phyloP scores from a whole-genome alignment of 2,113 vertebrate genomes.

The Rhinolophus ferrumequinum region DNA sequence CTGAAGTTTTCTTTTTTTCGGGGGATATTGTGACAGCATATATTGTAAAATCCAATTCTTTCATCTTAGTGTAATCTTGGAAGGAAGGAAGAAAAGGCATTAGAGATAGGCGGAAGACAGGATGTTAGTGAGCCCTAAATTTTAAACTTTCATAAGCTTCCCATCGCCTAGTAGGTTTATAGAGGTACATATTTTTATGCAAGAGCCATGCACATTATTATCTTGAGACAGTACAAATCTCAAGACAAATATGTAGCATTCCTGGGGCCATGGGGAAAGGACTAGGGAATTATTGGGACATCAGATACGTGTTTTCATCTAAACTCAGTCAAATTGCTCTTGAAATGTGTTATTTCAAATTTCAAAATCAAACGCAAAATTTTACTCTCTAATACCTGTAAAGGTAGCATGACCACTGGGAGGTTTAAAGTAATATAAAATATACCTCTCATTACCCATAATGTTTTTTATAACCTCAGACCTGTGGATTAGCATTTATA shows the following conservation, averaged over 20 bases:
- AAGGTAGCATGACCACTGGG: neutral
- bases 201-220: neutral
- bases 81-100: neutral
- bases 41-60: slow-evolving; percentile 13
- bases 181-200: neutral
- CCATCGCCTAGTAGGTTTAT: neutral
- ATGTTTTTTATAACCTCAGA: neutral
- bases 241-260: slow-evolving; percentile 10
- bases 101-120: neutral
- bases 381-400: neutral
- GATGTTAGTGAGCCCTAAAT: neutral
- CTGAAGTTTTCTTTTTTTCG: slow-evolving; percentile 29
- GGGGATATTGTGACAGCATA: neutral
- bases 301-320: slow-evolving; percentile 29
- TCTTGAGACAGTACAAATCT: neutral
- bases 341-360: slow-evolving; percentile 29
- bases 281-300: neutral
- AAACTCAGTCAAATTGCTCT: slow-evolving; percentile 26
- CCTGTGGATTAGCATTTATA: slow-evolving; percentile 34
- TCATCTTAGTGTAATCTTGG: slow-evolving; percentile 7
- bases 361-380: slow-evolving; percentile 52
- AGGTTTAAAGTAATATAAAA: neutral
- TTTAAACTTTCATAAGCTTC: neutral
- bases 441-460: neutral
- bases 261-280: neutral